These are phyloP conservation scores for Lasioglossum albipes DNA, from an alignment of 1,140 invertebrate species.

Conservation along the genomic window DNA sequence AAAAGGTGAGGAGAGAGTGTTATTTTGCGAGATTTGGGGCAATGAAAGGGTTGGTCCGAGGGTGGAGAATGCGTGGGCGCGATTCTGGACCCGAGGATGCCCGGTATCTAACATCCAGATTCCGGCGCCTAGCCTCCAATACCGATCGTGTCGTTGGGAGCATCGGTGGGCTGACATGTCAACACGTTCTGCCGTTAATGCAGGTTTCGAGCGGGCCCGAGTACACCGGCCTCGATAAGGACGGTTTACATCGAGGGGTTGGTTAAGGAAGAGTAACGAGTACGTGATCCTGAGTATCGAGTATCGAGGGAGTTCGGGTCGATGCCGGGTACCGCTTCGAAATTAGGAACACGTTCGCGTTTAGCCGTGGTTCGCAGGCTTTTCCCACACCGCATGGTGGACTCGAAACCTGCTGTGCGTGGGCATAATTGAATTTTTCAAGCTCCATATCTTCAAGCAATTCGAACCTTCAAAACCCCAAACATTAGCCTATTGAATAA, in stretches of 20 bases:
- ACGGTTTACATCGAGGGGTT: conserved; percentile 50
- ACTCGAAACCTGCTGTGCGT: no score
- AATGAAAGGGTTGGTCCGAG: no score
- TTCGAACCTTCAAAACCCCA: no score
- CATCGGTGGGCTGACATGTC: conserved; percentile 41
- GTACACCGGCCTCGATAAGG: conserved; percentile 56
- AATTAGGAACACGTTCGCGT: conserved; percentile 60
- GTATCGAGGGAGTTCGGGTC: conserved; percentile 43
- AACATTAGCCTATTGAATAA: no score
- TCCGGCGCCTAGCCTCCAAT: conserved; percentile 8
- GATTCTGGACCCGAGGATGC: background rate
- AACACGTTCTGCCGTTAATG: conserved; percentile 51
- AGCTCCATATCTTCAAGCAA: no score
- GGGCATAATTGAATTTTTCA: no score
- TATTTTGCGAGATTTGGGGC: no score
- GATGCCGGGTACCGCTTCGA: conserved; percentile 47
- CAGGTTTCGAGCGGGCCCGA: conserved; percentile 34
- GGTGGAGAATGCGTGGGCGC: no score
- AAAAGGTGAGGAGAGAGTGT: background rate
- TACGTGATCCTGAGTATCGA: conserved; percentile 60
- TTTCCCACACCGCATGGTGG: background rate
- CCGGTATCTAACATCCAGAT: conserved; percentile 18
- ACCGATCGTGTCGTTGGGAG: conserved; percentile 26
- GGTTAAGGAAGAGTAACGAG: conserved; percentile 63
- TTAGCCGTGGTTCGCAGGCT: conserved; percentile 37